These are phyloP conservation scores for Leptinotarsa undecemlineata DNA, from an alignment of 1,140 invertebrate genomes.

Conservation along the genomic window DNA sequence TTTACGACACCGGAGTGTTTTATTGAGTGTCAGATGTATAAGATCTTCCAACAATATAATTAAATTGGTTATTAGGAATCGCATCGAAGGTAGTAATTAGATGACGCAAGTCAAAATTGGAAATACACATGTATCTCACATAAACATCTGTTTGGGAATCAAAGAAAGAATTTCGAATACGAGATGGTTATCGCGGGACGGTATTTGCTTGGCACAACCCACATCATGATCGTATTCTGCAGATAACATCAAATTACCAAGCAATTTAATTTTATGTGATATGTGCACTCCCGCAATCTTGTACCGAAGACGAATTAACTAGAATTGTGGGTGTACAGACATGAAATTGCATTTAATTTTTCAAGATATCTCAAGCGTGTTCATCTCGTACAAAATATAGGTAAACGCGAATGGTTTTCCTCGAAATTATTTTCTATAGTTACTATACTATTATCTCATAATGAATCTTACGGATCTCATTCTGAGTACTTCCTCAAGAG, in stretches of 20 bases:
- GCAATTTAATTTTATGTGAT: constrained; percentile 30
- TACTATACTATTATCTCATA: no score
- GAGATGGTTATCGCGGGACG: constrained; percentile 8
- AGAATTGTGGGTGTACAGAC: constrained; percentile 25
- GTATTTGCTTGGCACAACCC: constrained; percentile 18
- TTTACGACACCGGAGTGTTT: no score
- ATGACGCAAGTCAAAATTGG: constrained; percentile 12
- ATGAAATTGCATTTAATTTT: constrained; percentile 23
- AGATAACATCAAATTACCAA: constrained; percentile 31
- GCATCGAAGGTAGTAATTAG: constrained; percentile 11
- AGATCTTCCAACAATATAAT: background rate
- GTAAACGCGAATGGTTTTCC: no score
- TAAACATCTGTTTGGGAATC: constrained; percentile 18
- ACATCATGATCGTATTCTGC: constrained; percentile 27
- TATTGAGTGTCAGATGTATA: no score
- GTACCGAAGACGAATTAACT: constrained; percentile 3
- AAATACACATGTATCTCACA: constrained; percentile 16
- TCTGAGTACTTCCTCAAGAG: no score
- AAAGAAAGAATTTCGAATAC: constrained; percentile 3
- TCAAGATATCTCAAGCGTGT: constrained; percentile 4
- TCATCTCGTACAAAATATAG: background rate
- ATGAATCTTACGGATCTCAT: no score
- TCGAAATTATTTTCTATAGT: no score
- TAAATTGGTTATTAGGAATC: background rate
- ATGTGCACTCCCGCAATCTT: constrained; percentile 16